Evolutionary conservation across 2,888 invertebrate species (phyloP).

Genomic region (Synanthedon vespiformis): DNA sequence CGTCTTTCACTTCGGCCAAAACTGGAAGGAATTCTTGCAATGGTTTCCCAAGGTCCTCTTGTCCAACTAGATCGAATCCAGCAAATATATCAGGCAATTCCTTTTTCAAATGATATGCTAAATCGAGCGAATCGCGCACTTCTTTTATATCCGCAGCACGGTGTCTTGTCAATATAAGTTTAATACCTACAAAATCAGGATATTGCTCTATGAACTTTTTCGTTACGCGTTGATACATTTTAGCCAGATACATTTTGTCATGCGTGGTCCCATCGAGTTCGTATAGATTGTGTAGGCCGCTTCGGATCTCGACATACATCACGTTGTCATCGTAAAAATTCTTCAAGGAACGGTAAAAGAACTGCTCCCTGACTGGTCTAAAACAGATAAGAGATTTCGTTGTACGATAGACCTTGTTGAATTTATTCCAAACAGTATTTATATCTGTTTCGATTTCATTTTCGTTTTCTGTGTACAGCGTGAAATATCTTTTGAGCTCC

Average conservation of each 20-base stretch:
- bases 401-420: constrained; percentile 61
- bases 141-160: constrained; percentile 31
- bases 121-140: constrained; percentile 45
- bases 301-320: constrained; percentile 77
- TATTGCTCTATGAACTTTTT: constrained; percentile 69
- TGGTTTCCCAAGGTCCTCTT: constrained; percentile 79
- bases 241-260: constrained; percentile 59
- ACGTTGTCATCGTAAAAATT: constrained; percentile 77
- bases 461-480: constrained; percentile 58
- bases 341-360: constrained; percentile 71
- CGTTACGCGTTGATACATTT: constrained; percentile 66
- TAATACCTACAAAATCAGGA: constrained; percentile 76
- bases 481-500: constrained; percentile 62
- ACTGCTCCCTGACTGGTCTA: constrained; percentile 73
- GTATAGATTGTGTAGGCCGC: constrained; percentile 70
- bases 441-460: constrained; percentile 50
- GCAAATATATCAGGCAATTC: constrained; percentile 76
- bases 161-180: constrained; percentile 69
- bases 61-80: constrained; percentile 86
- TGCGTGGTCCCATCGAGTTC: constrained; percentile 73
- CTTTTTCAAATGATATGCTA: constrained; percentile 39
- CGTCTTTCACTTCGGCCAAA: constrained; percentile 56
- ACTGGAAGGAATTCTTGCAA: constrained; percentile 70
- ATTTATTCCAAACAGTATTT: constrained; percentile 72
- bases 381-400: constrained; percentile 70